A percentile compares a stretch with the other conserved stretches of the same genome.
phyloP scores from a whole-genome alignment of 1,140 invertebrate species.

The Acyrthosiphon pisum region DNA sequence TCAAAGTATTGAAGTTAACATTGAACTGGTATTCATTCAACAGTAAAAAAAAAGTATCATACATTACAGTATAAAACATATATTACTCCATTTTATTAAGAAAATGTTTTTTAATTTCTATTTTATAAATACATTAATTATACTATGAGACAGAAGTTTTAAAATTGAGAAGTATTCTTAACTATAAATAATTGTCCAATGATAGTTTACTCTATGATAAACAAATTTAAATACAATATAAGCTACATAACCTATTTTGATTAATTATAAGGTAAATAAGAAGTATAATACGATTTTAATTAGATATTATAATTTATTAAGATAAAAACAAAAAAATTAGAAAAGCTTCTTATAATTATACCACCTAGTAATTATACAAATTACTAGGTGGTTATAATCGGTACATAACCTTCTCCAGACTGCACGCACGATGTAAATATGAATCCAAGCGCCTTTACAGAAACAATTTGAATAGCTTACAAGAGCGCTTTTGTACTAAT shows the following conservation, averaged over 20 bases:
- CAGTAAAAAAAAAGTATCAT: neutral
- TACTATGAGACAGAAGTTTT: too few relatives aligned
- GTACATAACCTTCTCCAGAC: too few relatives aligned
- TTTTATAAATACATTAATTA: neutral
- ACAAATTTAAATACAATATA: neutral
- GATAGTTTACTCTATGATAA: too few relatives aligned
- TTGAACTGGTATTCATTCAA: neutral
- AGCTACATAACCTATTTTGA: neutral
- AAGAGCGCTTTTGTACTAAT: too few relatives aligned
- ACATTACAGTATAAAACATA: neutral
- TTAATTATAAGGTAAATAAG: neutral
- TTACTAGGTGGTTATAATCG: too few relatives aligned
- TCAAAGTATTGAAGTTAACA: neutral
- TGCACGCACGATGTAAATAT: too few relatives aligned
- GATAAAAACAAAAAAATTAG: too few relatives aligned
- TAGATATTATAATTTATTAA: neutral
- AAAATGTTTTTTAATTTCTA: neutral
- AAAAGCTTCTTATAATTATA: too few relatives aligned
- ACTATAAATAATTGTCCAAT: neutral
- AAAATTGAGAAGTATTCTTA: neutral
- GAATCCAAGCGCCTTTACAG: too few relatives aligned
- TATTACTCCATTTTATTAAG: neutral
- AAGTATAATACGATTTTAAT: neutral
- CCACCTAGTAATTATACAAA: too few relatives aligned
- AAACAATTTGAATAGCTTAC: too few relatives aligned